Percentiles rank a stretch among this genome's conserved stretches.
Evolutionary conservation across 2,797 vertebrate genomes (phyloP).

Genomic region (Coccyzus lansbergi): DNA sequence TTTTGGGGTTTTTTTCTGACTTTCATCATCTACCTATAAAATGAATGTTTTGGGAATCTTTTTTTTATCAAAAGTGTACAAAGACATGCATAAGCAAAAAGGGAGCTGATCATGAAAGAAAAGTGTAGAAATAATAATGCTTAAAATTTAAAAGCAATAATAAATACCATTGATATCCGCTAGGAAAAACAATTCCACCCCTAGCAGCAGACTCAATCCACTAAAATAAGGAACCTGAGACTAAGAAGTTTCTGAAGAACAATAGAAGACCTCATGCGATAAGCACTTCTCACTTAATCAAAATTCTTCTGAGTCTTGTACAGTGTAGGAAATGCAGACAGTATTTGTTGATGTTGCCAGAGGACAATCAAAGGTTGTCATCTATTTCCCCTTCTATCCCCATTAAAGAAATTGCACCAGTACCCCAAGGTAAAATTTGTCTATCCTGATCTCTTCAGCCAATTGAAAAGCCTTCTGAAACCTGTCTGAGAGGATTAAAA

Average conservation of each 20-base stretch:
- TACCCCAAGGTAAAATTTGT: not conserved
- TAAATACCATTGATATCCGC: not conserved
- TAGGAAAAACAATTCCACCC: not conserved
- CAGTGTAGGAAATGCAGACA: accelerated
- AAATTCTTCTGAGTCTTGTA: not conserved
- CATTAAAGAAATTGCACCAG: constrained; percentile 22
- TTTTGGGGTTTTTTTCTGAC: not conserved
- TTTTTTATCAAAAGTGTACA: not conserved
- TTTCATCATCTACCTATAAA: not conserved
- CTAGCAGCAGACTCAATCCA: not conserved
- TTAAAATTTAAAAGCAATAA: not conserved
- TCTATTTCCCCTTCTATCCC: not conserved
- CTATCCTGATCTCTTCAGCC: not conserved
- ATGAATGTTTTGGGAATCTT: not conserved
- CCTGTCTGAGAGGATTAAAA: not conserved
- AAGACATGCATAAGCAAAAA: accelerated
- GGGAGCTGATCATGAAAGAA: not conserved
- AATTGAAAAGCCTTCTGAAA: not conserved
- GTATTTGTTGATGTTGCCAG: not conserved
- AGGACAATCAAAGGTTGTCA: not conserved
- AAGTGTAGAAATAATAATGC: not conserved
- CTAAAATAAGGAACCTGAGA: not conserved
- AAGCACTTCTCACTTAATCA: not conserved
- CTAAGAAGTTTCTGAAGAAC: not conserved
- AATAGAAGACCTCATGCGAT: not conserved